Base-by-base conservation (phyloP, 2,113 vertebrate genomes). In the Ophiodon elongatus region DNA sequence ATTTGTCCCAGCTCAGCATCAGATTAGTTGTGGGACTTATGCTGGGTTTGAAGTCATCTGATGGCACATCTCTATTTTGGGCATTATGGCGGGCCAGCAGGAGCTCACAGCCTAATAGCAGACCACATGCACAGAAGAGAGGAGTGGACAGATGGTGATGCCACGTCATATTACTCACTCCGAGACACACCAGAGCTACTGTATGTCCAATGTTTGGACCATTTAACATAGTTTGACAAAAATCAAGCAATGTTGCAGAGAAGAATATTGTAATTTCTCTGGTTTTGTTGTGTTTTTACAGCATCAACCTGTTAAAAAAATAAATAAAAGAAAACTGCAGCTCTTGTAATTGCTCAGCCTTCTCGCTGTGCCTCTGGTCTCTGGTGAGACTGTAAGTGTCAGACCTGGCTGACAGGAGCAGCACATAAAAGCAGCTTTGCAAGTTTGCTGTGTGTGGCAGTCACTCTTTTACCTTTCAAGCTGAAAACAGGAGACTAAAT, bases 131-230 rank as follows among this genome's bases (percentile, higher is more conserved):
- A 78, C 50, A 69, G 87, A 79, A 64, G 69, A 15, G 45, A 75
- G 75, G 67, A 67, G 67, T 73, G 78, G 80, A 89, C 93, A 94
- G 91, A 94, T 91, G 92, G 90, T 66, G 62, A 72, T 85, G 89
- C 86, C 89, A 84, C 50, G 54, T 89, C 79, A 60, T 82, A 89
- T 90, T 79, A 90, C 85, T 92, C 85, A 91, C 73, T 72, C 70
- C 68, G 73, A 85, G 56, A 85, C 78, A 77, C 84, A 82, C 84
- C 66, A 60, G 50, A 82, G 73, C 50, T 52, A 84, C 79, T 80
- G 19, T 45, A 69, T 37, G 71, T 66, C 63, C 35, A 78, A 76
- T 62, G n/a, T 68, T 77, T 45, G 14, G 45, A 59, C 45, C 56
- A 72, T 78, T 73, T 68, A 75, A 33, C 68, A 70, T 29, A 31